phyloP scores from a whole-genome alignment of 2,797 vertebrate species.

The Thripadectes ignobilis region DNA sequence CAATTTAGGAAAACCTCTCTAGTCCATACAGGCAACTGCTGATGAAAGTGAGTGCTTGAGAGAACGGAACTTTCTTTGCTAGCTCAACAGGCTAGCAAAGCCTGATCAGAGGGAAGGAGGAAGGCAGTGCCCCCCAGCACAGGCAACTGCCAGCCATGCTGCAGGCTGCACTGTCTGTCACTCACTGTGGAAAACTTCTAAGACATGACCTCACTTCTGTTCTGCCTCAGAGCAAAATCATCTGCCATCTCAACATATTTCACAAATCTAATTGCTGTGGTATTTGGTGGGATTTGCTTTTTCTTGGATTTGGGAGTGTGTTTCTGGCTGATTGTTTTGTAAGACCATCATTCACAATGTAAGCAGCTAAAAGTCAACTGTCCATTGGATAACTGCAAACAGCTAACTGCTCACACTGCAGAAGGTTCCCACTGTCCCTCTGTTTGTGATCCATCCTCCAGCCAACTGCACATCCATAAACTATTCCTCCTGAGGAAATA shows the following conservation, averaged over 20 bases:
- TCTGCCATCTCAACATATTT: background rate
- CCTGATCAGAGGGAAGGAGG: background rate
- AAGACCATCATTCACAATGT: background rate
- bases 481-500: background rate
- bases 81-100: background rate
- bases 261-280: background rate
- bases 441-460: background rate
- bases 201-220: background rate
- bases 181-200: background rate
- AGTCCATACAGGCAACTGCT: background rate
- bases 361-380: background rate
- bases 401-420: background rate
- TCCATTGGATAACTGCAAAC: background rate
- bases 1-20: background rate
- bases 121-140: background rate
- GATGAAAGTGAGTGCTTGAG: background rate
- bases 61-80: background rate
- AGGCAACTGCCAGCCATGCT: background rate
- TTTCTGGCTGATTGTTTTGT: background rate
- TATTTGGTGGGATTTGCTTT: fast-evolving
- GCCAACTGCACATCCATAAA: background rate
- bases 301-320: background rate
- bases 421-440: background rate
- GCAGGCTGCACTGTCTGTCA: background rate
- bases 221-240: background rate